A percentile compares a stretch with the other conserved stretches of the same genome.
Evolutionary conservation across 2,888 invertebrate genomes (phyloP).

Genomic region (Eurytoma adleriae): DNA sequence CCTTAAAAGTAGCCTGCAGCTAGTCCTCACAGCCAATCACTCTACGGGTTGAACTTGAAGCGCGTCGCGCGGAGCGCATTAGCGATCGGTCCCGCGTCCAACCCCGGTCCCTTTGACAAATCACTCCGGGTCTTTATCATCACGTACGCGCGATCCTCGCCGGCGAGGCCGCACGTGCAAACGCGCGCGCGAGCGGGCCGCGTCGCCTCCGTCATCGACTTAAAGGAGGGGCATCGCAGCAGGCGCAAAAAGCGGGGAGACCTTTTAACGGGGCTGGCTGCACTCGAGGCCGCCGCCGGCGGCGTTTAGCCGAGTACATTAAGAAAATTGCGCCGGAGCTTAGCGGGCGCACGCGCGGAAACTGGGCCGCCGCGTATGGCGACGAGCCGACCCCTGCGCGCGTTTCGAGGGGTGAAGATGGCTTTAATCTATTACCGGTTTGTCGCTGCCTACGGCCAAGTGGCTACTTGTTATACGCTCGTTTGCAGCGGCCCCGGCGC

Average conservation of each 20-base stretch:
- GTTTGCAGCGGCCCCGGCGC: conserved; percentile 60
- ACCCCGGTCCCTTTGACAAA: conserved; percentile 14
- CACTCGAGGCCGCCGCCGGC: background rate
- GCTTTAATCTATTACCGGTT: conserved; percentile 74
- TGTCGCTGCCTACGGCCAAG: conserved; percentile 61
- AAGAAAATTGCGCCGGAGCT: conserved; percentile 74
- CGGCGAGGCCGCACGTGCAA: background rate
- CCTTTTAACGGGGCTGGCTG: conserved; percentile 29
- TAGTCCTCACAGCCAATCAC: background rate
- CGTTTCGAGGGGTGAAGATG: conserved; percentile 67
- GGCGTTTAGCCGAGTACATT: conserved; percentile 70
- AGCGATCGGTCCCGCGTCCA: background rate
- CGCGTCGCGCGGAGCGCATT: background rate
- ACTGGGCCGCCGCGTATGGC: conserved; percentile 22
- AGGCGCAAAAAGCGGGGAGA: background rate
- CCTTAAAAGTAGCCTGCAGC: too few species aligned
- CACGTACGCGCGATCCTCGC: conserved; percentile 24
- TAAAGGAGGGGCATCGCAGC: background rate
- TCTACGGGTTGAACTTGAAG: background rate
- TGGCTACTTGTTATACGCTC: conserved; percentile 74
- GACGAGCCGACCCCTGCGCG: background rate
- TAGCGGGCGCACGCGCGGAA: conserved; percentile 48
- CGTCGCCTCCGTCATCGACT: background rate
- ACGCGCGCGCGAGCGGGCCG: background rate
- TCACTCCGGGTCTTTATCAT: conserved; percentile 35